Conservation (phyloP, 2,888 invertebrate species). For the Pollenia amentaria region DNA sequence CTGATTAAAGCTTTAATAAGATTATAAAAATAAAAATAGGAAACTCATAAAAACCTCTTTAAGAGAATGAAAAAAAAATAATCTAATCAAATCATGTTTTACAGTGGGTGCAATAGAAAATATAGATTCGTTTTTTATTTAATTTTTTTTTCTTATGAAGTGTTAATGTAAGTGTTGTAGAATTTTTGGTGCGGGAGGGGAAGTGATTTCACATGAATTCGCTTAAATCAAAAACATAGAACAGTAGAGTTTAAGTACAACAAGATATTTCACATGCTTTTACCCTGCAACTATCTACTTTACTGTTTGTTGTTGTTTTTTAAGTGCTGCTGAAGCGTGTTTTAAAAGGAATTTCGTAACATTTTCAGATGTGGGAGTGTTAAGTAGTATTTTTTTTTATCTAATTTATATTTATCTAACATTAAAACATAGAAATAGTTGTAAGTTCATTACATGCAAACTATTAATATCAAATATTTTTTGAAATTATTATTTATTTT, state of each 20-base stretch:
- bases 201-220: conserved; percentile 8
- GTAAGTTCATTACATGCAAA: conserved; percentile 3
- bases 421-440: conserved; percentile 12
- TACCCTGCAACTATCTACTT: background rate
- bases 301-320: background rate
- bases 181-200: conserved; percentile 6
- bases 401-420: background rate
- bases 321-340: background rate
- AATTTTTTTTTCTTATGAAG: conserved; percentile 11
- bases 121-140: background rate
- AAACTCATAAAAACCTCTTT: conserved; percentile 8
- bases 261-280: conserved; percentile 9
- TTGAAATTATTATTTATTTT: too few relatives aligned
- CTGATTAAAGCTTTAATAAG: conserved; percentile 25
- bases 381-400: background rate
- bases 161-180: conserved; percentile 17
- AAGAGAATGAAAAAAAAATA: background rate
- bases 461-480: too few relatives aligned
- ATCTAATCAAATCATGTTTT: conserved; percentile 34
- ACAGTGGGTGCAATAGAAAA: conserved; percentile 12
- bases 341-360: background rate
- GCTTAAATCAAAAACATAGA: background rate
- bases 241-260: background rate
- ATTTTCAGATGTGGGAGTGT: background rate
- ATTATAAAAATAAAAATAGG: background rate